A percentile compares a stretch with the other conserved stretches of the same genome.
Conservation (phyloP, 2,113 vertebrate genomes). For the Coryphaenoides rupestris region DNA sequence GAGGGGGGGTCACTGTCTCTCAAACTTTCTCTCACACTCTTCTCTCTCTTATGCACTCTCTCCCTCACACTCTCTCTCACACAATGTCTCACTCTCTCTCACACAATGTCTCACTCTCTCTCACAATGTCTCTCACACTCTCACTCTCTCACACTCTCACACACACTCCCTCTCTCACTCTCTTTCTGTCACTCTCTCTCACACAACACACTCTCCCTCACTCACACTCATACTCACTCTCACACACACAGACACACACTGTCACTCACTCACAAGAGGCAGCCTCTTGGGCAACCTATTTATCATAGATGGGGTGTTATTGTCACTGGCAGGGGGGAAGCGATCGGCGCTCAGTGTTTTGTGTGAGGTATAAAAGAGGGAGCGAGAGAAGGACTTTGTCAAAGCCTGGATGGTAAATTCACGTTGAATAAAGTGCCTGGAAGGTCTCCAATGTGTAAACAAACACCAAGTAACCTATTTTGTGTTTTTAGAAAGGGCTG, state of each 20-base stretch:
- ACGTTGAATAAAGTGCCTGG: too few species aligned
- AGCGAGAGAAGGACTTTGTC: conserved; percentile 17
- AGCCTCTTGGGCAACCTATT: not conserved
- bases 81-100: not conserved
- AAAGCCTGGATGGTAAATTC: too few species aligned
- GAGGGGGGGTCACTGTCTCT: too few species aligned
- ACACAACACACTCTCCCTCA: not conserved
- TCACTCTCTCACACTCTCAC: too few species aligned
- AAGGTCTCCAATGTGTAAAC: too few species aligned
- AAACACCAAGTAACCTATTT: too few species aligned
- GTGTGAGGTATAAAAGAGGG: conserved; percentile 35
- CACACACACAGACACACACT: not conserved
- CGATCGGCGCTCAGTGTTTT: too few species aligned
- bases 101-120: not conserved
- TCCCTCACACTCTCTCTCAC: not conserved
- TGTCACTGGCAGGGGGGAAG: not conserved
- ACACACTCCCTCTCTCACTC: too few species aligned
- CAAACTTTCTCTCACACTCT: not conserved
- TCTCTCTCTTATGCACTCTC: not conserved
- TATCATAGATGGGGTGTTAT: not conserved
- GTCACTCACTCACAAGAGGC: not conserved
- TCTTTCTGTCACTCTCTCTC: not conserved
- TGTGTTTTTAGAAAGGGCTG: too few species aligned
- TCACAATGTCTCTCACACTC: not conserved
- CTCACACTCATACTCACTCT: not conserved